Conservation (phyloP, 37 sponge, comb jelly and placozoan genomes). For the Cliona cf. orientalis region DNA sequence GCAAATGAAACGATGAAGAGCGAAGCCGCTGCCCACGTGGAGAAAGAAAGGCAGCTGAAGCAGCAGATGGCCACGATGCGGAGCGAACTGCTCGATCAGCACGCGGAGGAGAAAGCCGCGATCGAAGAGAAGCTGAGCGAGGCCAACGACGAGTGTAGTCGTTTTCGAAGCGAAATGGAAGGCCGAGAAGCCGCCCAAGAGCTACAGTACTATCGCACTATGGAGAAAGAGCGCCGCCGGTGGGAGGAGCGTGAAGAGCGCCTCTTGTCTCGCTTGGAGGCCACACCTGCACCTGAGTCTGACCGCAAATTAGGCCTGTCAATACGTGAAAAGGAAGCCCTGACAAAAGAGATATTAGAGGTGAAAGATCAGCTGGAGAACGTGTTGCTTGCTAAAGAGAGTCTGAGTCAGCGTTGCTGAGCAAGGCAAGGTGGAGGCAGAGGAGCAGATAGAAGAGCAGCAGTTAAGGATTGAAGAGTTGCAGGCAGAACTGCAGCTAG, state of each 20-base stretch:
- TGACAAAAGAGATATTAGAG: not conserved
- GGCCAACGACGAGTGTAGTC: too few species aligned
- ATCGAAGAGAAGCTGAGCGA: not conserved
- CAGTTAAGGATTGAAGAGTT: too few species aligned
- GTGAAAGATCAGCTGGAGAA: constrained; percentile 4
- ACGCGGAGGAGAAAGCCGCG: not conserved
- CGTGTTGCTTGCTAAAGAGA: too few species aligned
- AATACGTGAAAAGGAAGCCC: not conserved
- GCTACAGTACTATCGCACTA: constrained; percentile 11
- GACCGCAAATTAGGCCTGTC: too few species aligned
- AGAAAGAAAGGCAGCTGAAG: not conserved
- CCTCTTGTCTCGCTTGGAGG: not conserved
- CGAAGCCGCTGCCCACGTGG: not conserved
- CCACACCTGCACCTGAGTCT: too few species aligned
- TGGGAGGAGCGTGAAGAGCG: constrained; percentile 19
- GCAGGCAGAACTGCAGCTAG: too few species aligned
- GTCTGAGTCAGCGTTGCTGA: too few species aligned
- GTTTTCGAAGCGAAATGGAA: too few species aligned
- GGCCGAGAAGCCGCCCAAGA: too few species aligned
- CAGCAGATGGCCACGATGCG: not conserved
- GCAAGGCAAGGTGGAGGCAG: not conserved
- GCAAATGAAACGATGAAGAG: not conserved
- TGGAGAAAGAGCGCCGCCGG: constrained; percentile 34
- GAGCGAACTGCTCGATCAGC: not conserved
- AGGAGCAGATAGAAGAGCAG: too few species aligned